Evolutionary conservation across 2,888 invertebrate species (phyloP), one percentile per base, ranked within the genome.

Genomic region (Embidobia sp.): DNA sequence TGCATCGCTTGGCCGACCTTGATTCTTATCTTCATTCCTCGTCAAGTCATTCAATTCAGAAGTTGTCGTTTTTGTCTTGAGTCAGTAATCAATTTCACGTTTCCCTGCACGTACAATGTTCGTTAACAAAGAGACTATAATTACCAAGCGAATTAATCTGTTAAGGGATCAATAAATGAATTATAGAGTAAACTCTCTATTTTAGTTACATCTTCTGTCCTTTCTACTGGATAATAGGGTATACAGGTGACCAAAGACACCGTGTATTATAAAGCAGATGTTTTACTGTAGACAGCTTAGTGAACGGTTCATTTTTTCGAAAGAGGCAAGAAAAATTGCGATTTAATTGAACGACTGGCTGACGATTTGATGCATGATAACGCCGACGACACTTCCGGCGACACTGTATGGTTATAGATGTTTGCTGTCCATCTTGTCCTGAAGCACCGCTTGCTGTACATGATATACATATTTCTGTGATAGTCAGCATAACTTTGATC

Each of bases 401-500:
- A 31, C 40, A 31, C 15, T 44, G 27, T 55, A 27, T 57, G 26
- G 27, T 57, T 69, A 37, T 57, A 33, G 46, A 69, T 40, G 29
- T 57, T 48, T 8, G 11, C 37, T 57, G 67, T 69, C 48, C 57
- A 69, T 57, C 57, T 49, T 57, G 67, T 57, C 40, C 37, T 22
- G 67, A 35, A 57, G 48, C 40, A 37, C 37, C 37, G 42, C 37
- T 69, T 67, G 40, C 40, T 37, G 37, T 48, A 19, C 42, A 37
- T 48, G 48, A 48, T 67, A 49, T 69, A 59, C 69, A 57, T 59
- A 69, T 69, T 69, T 69, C 69, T 49, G 42, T 13, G 31, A 49
- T 69, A 55, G 66, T 55, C 44, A 59, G 59, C 69, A 49, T 69
- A 69, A 69, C 59, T 69, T 69, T 69, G 69, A 69, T 49, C 69